Percentiles rank a stretch among this genome's conserved stretches.
Evolutionary conservation across 2,113 vertebrate species (phyloP).

Genomic region (Orcinus orca): DNA sequence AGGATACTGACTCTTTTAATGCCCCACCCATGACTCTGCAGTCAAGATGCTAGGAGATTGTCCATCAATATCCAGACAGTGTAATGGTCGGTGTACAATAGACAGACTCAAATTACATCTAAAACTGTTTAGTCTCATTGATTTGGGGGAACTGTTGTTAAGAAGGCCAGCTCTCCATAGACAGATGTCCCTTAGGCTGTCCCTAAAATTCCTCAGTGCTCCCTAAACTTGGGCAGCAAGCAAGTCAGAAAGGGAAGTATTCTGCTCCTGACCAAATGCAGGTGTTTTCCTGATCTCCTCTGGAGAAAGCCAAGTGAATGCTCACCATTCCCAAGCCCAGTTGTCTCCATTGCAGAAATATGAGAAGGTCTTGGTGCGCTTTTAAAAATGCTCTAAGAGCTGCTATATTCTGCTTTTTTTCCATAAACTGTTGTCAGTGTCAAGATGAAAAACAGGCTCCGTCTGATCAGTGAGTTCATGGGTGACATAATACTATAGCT

Average conservation of each 20-base stretch:
- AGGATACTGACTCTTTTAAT: background rate
- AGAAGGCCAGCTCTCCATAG: background rate
- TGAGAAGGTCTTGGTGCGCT: background rate
- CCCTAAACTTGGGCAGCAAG: background rate
- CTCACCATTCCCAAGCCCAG: background rate
- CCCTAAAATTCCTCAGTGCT: background rate
- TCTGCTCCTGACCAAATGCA: background rate
- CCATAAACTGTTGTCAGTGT: background rate
- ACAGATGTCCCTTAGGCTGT: background rate
- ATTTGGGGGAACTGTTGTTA: background rate
- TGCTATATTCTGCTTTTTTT: background rate
- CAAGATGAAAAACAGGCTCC: background rate
- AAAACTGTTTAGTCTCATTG: background rate
- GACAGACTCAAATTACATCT: background rate
- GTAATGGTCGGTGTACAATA: background rate
- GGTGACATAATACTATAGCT: background rate
- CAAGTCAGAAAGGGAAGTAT: background rate
- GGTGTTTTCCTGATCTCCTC: background rate
- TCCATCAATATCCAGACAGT: background rate
- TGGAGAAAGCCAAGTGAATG: background rate
- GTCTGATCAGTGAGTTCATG: background rate
- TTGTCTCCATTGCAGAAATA: background rate
- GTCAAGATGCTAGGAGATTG: background rate
- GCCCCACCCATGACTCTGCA: background rate
- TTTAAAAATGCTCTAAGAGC: background rate